Conservation (phyloP, 1,140 invertebrate species). For the Cryptotermes secundus region DNA sequence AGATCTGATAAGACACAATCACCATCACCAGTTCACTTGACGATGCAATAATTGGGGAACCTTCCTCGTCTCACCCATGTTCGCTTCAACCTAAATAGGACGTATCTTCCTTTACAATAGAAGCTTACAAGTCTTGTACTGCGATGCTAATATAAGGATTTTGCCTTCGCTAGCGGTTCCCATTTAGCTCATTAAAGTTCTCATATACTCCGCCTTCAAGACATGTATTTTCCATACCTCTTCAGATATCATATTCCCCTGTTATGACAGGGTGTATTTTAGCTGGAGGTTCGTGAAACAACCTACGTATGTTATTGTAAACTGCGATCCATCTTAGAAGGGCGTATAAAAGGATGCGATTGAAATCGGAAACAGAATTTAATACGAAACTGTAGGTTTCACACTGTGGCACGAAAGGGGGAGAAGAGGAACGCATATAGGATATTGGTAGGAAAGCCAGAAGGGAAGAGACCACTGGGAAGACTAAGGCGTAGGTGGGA, state of each 20-base stretch:
- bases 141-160: neutral
- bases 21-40: neutral
- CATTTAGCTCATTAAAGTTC: neutral
- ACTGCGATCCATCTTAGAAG: too few species aligned
- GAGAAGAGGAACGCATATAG: too few species aligned
- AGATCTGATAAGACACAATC: slow-evolving; percentile 2
- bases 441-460: too few species aligned
- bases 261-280: neutral
- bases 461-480: too few species aligned
- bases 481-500: too few species aligned
- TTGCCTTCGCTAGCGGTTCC: neutral
- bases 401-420: too few species aligned
- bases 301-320: too few species aligned
- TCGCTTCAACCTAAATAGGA: neutral
- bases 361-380: too few species aligned
- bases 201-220: neutral
- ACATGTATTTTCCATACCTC: neutral
- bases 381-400: too few species aligned
- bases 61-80: neutral
- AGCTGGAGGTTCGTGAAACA: neutral
- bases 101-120: neutral
- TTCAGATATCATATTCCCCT: neutral
- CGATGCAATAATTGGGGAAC: neutral
- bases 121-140: neutral
- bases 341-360: too few species aligned